Base-by-base conservation (phyloP, 2,888 invertebrate genomes). In the Sepioteuthis lessoniana region DNA sequence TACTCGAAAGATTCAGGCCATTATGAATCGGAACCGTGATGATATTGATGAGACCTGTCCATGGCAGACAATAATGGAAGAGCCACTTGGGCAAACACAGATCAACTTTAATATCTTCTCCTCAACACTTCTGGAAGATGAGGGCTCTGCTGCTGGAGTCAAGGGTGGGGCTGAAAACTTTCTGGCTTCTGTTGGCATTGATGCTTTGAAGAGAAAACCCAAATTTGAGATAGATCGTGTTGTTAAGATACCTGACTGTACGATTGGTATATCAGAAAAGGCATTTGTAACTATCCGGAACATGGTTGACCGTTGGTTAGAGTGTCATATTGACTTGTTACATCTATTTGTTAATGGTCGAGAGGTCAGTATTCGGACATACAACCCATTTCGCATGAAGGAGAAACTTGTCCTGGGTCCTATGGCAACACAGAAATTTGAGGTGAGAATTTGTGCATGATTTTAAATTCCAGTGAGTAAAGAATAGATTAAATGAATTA, bases 1-100 rank as follows among this genome's bases (percentile, higher is more conserved):
- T 76, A n/a, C 76, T 76, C n/a, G 76, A 16, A 76, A 76, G n/a
- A 76, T 76, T n/a, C n/a, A 76, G n/a, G 19, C 76, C 16, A n/a
- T 76, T 16, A 92, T 47, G 46, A 42, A 92, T 42, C 92, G 28
- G 92, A 31, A 92, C 46, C 47, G 5, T 19, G 38, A 25, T n/a
- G 92, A 47, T 7, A 47, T 31, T 1, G 31, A 92, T 31, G n/a
- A 47, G 31, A 47, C 31, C 16, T 47, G 25, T 16, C 28, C n/a
- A 0, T 92, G 92, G 92, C 42, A 92, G n/a, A 92, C 92, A 1
- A 92, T 92, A 31, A 92, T 92, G 38, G 92, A 92, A 10, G 92
- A 92, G n/a, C 92, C 92, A 5, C 92, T 92, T 4, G 92, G 47
- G 19, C 92, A 92, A n/a, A 92, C 92, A n/a, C 92, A 92, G 47